Base-by-base conservation (phyloP, 2,888 invertebrate genomes). In the Hipparchia semele region DNA sequence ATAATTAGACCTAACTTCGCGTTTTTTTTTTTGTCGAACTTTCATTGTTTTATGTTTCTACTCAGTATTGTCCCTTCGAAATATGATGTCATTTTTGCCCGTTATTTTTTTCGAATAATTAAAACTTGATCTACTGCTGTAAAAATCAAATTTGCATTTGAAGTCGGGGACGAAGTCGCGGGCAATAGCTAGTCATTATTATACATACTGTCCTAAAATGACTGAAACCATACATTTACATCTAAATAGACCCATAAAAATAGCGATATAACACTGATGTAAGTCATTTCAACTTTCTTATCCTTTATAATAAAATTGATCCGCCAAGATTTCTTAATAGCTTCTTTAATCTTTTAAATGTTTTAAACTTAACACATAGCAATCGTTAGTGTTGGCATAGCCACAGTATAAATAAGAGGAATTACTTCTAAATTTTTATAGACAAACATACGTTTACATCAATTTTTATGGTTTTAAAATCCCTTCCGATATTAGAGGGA, bases 401-500 rank as follows among this genome's bases (percentile, higher is more conserved):
- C 71, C 23, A 62, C n/a, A 49, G 13, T 23, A 12, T 65, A 65
- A 65, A 65, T 33, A 65, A 53, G 33, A 23, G 12, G 65, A 33
- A 64, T 51, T 64, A 64, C 64, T 51, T 39, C 6, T 58, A 58
- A 33, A 69, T 23, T 69, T 69, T 69, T 70, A 70, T 53, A 54
- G 49, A 67, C 65, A 69, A 73, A 74, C 66, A 73, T 68, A 69
- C 58, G 53, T 72, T 72, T 72, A 70, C 70, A 72, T 76, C 70
- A 76, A 73, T 58, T 73, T 74, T 76, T 69, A 76, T 76, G 60
- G 71, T 70, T 73, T 53, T 54, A 46, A 66, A 73, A 74, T 51
- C 73, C 74, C 71, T 68, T 58, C 56, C 46, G 67, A 71, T 73
- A 69, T 73, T 71, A 67, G 58, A 62, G 62, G 45, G 68, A 68